Percentiles rank a stretch among this genome's conserved stretches.
Conservation (phyloP, 2,888 invertebrate species). For the Gari tellinella region DNA sequence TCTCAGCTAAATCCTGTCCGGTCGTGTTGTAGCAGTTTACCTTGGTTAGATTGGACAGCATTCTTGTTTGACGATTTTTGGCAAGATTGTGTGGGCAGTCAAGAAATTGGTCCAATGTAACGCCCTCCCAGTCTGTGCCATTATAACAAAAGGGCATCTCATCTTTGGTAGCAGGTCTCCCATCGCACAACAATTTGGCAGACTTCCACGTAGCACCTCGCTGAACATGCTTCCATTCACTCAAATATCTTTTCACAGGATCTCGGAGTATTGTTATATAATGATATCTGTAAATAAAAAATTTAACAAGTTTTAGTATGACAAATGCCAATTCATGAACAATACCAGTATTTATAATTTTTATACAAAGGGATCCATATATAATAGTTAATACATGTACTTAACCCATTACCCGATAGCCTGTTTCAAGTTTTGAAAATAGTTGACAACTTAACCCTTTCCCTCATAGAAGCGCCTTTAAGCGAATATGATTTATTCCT, state of each 20-base stretch:
- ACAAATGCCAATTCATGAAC: too few relatives aligned
- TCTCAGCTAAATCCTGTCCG: slow-evolving; percentile 62
- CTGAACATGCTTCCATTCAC: slow-evolving; percentile 98
- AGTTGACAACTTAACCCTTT: too few relatives aligned
- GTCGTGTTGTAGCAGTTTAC: slow-evolving; percentile 95
- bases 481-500: too few relatives aligned
- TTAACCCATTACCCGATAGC: too few relatives aligned
- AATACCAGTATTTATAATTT: too few relatives aligned
- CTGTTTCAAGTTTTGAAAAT: too few relatives aligned
- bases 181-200: slow-evolving; percentile 88
- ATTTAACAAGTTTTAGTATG: too few relatives aligned
- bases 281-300: slow-evolving; percentile 90
- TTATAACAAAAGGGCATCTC: slow-evolving; percentile 90
- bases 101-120: slow-evolving; percentile 95
- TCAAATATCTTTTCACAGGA: slow-evolving; percentile 96
- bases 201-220: slow-evolving; percentile 98
- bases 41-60: slow-evolving; percentile 97
- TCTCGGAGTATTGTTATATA: slow-evolving; percentile 98
- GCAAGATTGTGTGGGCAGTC: slow-evolving; percentile 97
- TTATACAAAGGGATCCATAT: too few relatives aligned
- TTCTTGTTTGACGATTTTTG: slow-evolving; percentile 97
- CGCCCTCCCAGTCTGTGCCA: slow-evolving; percentile 89
- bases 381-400: too few relatives aligned
- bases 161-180: slow-evolving; percentile 89
- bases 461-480: too few relatives aligned